These are phyloP conservation scores for Harpagifer antarcticus DNA, from an alignment of 2,797 vertebrate species.

Conservation along the genomic window DNA sequence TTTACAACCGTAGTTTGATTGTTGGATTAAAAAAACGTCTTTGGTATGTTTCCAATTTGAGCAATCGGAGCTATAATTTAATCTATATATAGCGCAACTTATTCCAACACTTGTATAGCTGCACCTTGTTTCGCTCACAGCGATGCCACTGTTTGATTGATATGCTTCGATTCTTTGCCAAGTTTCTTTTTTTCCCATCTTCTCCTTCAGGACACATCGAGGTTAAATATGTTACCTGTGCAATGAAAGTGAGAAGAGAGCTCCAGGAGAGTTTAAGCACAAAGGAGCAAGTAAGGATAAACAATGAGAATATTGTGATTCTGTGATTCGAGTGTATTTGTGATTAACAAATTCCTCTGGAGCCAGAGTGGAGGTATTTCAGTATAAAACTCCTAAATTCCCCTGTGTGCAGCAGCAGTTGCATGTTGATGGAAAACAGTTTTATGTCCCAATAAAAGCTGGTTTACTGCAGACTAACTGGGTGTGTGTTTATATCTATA, in stretches of 20 bases:
- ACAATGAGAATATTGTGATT: slow-evolving; percentile 76
- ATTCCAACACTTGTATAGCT: slow-evolving; percentile 17
- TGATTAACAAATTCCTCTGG: slow-evolving; percentile 68
- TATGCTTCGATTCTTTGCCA: slow-evolving; percentile 27
- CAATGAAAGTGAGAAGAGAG: slow-evolving; percentile 22
- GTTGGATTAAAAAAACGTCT: not conserved
- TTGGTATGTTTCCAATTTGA: slow-evolving; percentile 27
- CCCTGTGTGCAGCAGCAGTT: slow-evolving; percentile 59
- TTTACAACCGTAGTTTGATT: not conserved
- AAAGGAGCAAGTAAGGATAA: slow-evolving; percentile 34
- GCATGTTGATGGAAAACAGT: slow-evolving; percentile 80
- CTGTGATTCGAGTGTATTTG: slow-evolving; percentile 50
- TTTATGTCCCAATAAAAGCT: slow-evolving; percentile 81
- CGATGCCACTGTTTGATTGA: slow-evolving; percentile 32
- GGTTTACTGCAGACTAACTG: slow-evolving; percentile 78
- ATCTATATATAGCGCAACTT: slow-evolving; percentile 48
- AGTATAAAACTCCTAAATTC: slow-evolving; percentile 62
- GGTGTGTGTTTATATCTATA: slow-evolving; percentile 78
- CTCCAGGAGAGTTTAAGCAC: slow-evolving; percentile 35
- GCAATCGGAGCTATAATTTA: slow-evolving; percentile 29
- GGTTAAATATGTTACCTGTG: slow-evolving; percentile 23
- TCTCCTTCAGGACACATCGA: slow-evolving; percentile 48
- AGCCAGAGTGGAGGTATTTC: slow-evolving; percentile 61
- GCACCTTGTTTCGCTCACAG: slow-evolving; percentile 47
- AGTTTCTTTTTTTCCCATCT: slow-evolving; percentile 27